Evolutionary conservation across 35 echinoderm and acorn worm genomes (phyloP), one percentile per base, ranked within the genome.

Genomic region (Amphiura filiformis): DNA sequence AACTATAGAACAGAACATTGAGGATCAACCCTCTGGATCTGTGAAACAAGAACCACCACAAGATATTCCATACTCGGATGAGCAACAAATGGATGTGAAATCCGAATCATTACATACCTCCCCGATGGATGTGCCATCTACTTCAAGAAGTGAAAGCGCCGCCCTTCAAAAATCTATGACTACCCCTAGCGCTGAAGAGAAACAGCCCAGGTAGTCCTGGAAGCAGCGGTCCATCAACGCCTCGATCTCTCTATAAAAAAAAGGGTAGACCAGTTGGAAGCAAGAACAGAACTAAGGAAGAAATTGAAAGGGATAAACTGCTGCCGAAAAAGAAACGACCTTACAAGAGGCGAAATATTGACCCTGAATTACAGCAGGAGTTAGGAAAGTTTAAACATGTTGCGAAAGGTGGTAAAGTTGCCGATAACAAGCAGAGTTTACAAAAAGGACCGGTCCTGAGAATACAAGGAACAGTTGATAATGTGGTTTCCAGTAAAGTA

Each of bases 181-280:
- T 36, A 91, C 90, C 36, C 84, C 90, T 31, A n/a, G 70, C 41
- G 1, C 38, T 42, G 31, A 77, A 84, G 34, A 65, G 57, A 40
- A 37, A 37, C 14, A 77, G 33, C 36, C 77, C 90, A 80, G 78
- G 80, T 33, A 36, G 89, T 28, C 41, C 32, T 33, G 36, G 82
- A 78, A 84, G 82, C 22, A 57, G 65, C 33, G 76, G 37, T 77
- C 23, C 75, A 76, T 57, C 75, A 90, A 23, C 64, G 81, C 17
- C 90, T 86, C 5, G 38, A 85, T n/a, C n/a, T n/a, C n/a, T n/a
- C n/a, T 84, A 91, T 39, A 92, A 96, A 39, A 80, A 77, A 38
- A 88, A 84, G 39, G 90, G 94, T 57, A 86, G 94, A 84, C 90
- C 94, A 7, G 78, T 75, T 0, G 93, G 93, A n/a, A 92, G 82